Base-by-base conservation (phyloP, 2,113 vertebrate genomes). In the Alexandromys fortis region DNA sequence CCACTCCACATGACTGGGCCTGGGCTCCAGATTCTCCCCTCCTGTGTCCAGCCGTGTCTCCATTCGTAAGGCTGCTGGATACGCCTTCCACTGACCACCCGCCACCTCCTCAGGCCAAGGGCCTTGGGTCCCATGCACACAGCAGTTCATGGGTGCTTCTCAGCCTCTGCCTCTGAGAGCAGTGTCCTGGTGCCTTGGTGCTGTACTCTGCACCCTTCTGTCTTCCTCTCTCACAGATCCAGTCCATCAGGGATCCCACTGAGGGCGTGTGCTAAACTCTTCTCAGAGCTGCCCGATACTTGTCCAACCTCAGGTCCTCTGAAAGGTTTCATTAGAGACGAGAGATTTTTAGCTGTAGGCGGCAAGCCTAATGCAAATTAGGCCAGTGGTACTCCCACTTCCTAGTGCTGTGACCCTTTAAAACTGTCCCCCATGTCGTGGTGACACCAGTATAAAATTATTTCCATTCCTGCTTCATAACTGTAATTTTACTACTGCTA, bases 311-410 rank as follows among this genome's bases (percentile, higher is more conserved):
- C 72, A 95, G 79, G 9, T 33, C 65, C 24, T 89, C 94, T 92
- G 38, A 95, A 33, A 70, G 72, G 0, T 38, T 78, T 30, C 61
- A 26, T 22, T n/a, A 58, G 78, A n/a, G 33, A 7, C 78, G 22
- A 81, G 21, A n/a, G 58, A 73, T 42, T 89, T 87, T 82, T 75
- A 47, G 73, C 63, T 94, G 38, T 26, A 82, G 61, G 38, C 49
- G 8, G n/a, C 63, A 95, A 61, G 81, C 19, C 28, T 52, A 96
- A 92, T 45, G 45, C 63, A 87, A 38, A 72, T 5, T 5, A 52
- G 65, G 70, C 38, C 70, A 72, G 70, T 38, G 70, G 70, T n/a
- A 9, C 68, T n/a, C 35, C 8, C 19, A 0, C n/a, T 38, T 73
- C 70, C 70, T 73, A 38, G 21, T 22, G 14, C 68, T 19, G 3